Conservation (phyloP, 1,140 invertebrate species). For the Drosophila simulans region DNA sequence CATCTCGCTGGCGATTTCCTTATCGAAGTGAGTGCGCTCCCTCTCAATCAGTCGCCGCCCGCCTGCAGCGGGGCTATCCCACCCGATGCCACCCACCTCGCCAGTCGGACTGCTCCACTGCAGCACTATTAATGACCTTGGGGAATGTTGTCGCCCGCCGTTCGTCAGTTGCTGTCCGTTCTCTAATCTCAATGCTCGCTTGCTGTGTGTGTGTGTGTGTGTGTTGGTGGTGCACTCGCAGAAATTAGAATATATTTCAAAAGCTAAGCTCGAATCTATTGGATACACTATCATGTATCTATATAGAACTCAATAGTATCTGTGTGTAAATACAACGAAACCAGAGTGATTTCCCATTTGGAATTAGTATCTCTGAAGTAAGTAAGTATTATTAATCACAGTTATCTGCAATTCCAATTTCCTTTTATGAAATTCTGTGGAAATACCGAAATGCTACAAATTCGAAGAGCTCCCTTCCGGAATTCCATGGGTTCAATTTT, state of each 20-base stretch:
- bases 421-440: not conserved
- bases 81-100: not conserved
- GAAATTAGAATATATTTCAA: not conserved
- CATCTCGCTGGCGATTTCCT: conserved; percentile 31
- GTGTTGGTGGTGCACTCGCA: conserved; percentile 13
- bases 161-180: conserved; percentile 40
- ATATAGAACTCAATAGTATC: no score
- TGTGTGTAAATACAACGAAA: no score
- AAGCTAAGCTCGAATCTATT: no score
- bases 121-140: conserved; percentile 44
- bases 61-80: conserved; percentile 15
- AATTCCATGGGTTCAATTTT: not conserved
- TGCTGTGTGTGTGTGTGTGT: conserved; percentile 16
- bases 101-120: not conserved
- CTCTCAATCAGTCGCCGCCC: conserved; percentile 24
- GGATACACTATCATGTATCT: no score
- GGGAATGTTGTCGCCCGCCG: conserved; percentile 39
- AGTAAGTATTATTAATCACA: no score
- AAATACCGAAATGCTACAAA: not conserved
- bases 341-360: no score
- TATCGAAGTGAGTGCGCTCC: conserved; percentile 22
- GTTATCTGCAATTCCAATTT: not conserved
- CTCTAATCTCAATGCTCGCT: conserved; percentile 40
- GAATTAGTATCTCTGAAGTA: no score
- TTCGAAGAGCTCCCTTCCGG: not conserved